Conservation (phyloP, 2,797 vertebrate species). For the Acipenser transmontanus region DNA sequence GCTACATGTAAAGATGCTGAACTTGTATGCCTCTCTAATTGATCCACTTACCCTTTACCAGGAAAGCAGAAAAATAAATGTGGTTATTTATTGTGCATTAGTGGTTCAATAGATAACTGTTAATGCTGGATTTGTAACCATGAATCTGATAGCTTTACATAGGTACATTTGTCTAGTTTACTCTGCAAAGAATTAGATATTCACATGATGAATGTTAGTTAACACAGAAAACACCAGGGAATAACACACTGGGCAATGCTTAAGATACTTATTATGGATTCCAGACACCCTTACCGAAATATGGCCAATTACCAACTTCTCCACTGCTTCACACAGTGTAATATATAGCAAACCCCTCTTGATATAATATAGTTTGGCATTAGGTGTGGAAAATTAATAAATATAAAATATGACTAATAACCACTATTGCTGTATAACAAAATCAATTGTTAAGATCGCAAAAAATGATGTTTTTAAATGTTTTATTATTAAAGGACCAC, state of each 20-base stretch:
- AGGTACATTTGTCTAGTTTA: slow-evolving; percentile 79
- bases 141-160: slow-evolving; percentile 59
- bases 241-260: slow-evolving; percentile 44
- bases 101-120: slow-evolving; percentile 85
- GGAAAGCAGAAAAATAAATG: slow-evolving; percentile 78
- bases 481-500: no score
- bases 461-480: no score
- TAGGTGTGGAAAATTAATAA: no score
- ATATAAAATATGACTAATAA: no score
- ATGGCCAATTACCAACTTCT: slow-evolving; percentile 60
- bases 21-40: slow-evolving; percentile 91
- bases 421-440: no score
- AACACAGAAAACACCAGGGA: slow-evolving; percentile 67
- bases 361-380: no score
- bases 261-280: slow-evolving; percentile 76
- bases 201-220: slow-evolving; percentile 73
- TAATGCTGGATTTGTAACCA: slow-evolving; percentile 74
- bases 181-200: slow-evolving; percentile 60
- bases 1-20: slow-evolving; percentile 93
- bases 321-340: no score
- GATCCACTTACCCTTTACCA: slow-evolving; percentile 86
- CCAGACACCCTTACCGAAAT: slow-evolving; percentile 55
- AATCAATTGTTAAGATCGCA: no score
- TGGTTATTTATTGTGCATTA: slow-evolving; percentile 81
- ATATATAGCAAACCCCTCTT: no score